Evolutionary conservation across 2,888 invertebrate genomes (phyloP).

Genomic region (Antitype chi): DNA sequence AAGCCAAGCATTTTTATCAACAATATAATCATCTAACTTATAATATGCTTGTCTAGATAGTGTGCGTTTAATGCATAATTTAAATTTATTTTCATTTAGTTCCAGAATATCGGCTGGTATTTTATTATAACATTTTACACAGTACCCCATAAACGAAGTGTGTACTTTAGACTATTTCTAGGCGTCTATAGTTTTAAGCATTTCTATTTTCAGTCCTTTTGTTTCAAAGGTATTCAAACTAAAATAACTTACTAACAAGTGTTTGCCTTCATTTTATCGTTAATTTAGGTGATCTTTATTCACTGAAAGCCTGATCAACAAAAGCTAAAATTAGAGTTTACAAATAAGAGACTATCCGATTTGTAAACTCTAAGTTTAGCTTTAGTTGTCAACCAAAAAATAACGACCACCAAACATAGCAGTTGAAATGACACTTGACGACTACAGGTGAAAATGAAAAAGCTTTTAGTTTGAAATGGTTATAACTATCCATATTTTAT

Average conservation of each 20-base stretch:
- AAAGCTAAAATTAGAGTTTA: too few relatives aligned
- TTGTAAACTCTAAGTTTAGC: not conserved
- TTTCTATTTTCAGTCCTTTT: slow-evolving; percentile 23
- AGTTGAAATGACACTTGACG: too few relatives aligned
- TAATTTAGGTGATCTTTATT: not conserved
- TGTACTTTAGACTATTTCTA: too few relatives aligned
- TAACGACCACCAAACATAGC: not conserved
- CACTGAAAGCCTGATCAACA: not conserved
- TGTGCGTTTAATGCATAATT: too few relatives aligned
- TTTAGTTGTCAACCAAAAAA: not conserved
- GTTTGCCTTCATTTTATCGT: not conserved
- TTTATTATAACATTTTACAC: too few relatives aligned
- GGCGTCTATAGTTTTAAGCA: not conserved
- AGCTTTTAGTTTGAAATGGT: not conserved
- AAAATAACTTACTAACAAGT: not conserved
- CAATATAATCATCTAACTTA: too few relatives aligned
- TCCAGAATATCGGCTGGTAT: too few relatives aligned
- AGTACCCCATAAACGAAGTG: too few relatives aligned
- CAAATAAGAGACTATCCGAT: too few relatives aligned
- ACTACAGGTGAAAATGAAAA: not conserved
- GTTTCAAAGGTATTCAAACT: not conserved
- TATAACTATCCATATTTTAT: not conserved
- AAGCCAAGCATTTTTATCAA: too few relatives aligned
- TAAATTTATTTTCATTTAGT: too few relatives aligned
- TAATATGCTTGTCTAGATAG: too few relatives aligned